These are phyloP conservation scores for Gallinago nigripennis DNA, from an alignment of 2,797 vertebrate species.

Conservation along the genomic window DNA sequence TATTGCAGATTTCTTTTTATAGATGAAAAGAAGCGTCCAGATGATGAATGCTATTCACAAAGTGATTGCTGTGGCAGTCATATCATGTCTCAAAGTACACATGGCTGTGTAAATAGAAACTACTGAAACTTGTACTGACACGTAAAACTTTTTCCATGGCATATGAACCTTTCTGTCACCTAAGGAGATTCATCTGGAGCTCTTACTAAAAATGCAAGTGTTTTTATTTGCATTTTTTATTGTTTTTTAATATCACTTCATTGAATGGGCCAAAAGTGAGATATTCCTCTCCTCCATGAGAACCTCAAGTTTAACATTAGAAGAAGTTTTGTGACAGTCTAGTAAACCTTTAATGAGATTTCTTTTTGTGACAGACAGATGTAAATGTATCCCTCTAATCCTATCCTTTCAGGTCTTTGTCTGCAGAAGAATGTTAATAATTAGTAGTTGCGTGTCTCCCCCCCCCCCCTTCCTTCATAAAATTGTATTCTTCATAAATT, in stretches of 20 bases:
- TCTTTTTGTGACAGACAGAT: conserved; percentile 79
- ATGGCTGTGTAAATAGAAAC: conserved; percentile 48
- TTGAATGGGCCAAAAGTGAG: conserved; percentile 19
- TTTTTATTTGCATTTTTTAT: not conserved
- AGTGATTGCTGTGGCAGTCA: conserved; percentile 37
- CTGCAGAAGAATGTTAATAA: conserved; percentile 83
- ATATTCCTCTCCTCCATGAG: not conserved
- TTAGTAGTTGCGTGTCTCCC: conserved; percentile 74
- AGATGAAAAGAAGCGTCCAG: conserved; percentile 58
- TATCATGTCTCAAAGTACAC: conserved; percentile 39
- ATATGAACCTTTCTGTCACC: not conserved
- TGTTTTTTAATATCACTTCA: conserved; percentile 15
- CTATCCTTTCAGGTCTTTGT: conserved; percentile 77
- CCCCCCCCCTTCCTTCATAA: conserved; percentile 66
- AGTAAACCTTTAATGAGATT: conserved; percentile 80
- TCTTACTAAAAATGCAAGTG: not conserved
- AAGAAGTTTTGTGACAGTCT: conserved; percentile 79
- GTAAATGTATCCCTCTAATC: conserved; percentile 82
- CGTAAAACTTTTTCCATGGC: conserved; percentile 9
- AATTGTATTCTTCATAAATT: conserved; percentile 81
- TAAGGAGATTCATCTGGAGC: conserved; percentile 27
- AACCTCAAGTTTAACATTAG: conserved; percentile 65
- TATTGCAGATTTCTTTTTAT: conserved; percentile 42
- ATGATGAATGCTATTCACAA: conserved; percentile 58
- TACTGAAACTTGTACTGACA: conserved; percentile 43